Conservation (phyloP, 1,140 invertebrate species). For the Armadillidium nasatum region DNA sequence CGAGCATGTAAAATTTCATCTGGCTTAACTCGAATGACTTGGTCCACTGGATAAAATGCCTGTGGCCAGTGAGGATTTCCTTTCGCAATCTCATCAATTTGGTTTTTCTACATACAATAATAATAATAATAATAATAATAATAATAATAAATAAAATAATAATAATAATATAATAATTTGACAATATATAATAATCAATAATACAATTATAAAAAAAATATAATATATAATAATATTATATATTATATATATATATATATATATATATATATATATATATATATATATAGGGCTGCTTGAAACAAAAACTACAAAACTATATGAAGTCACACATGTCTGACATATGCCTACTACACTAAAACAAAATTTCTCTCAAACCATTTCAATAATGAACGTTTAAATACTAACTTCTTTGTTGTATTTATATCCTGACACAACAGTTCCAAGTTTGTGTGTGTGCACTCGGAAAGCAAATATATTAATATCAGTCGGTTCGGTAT, state of each 20-base stretch:
- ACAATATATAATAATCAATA: slow-evolving; percentile 2
- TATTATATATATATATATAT: too few species aligned
- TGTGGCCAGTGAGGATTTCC: slow-evolving; percentile 55
- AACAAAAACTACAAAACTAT: too few species aligned
- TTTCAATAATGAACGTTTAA: too few species aligned
- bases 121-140: slow-evolving; percentile 4
- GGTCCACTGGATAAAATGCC: slow-evolving; percentile 52
- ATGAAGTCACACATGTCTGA: too few species aligned
- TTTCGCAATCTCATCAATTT: slow-evolving; percentile 47
- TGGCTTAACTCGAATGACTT: slow-evolving; percentile 45
- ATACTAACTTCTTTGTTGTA: slow-evolving; percentile 33
- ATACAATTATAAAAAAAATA: background rate
- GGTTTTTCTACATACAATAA: slow-evolving; percentile 33
- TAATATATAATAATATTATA: too few species aligned
- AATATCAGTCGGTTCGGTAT: background rate
- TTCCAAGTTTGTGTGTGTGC: slow-evolving; percentile 8
- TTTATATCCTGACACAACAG: slow-evolving; percentile 46
- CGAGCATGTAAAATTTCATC: slow-evolving; percentile 49
- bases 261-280: too few species aligned
- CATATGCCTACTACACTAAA: too few species aligned
- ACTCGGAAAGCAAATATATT: slow-evolving; percentile 1
- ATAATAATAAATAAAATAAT: background rate
- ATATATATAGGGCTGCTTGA: too few species aligned
- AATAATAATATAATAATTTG: slow-evolving; percentile 23
- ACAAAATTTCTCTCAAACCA: too few species aligned